A percentile compares a stretch with the other conserved stretches of the same genome.
These are phyloP conservation scores for Ibidorhyncha struthersii DNA, from an alignment of 2,113 vertebrate species.

Conservation along the genomic window DNA sequence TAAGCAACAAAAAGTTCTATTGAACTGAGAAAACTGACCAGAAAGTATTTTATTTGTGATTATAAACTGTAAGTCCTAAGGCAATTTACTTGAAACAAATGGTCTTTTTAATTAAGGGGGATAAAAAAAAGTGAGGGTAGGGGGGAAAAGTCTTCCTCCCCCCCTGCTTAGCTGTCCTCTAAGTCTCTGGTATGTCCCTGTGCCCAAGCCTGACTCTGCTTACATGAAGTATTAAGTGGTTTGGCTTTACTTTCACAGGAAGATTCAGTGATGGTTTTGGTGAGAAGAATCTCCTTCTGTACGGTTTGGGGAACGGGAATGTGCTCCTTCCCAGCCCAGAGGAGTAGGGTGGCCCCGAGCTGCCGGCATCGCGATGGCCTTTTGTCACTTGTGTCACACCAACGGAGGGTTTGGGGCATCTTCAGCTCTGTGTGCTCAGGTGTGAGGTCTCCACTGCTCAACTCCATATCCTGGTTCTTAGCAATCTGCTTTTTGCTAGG, in stretches of 20 bases:
- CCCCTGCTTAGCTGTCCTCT: neutral
- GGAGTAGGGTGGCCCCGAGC: neutral
- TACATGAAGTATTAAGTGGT: neutral
- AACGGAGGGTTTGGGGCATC: neutral
- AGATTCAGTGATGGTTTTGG: neutral
- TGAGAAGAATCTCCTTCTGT: neutral
- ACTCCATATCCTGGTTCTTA: neutral
- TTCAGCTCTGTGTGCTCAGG: neutral
- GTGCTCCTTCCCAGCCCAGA: neutral
- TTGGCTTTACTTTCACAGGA: neutral
- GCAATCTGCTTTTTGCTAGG: neutral
- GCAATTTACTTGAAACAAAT: slow-evolving; percentile 67
- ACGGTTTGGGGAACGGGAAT: neutral
- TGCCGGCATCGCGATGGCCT: neutral
- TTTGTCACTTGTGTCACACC: neutral
- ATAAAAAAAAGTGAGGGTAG: neutral
- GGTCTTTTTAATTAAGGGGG: slow-evolving; percentile 25
- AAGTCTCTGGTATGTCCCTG: neutral
- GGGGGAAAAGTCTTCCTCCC: neutral
- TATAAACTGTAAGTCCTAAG: slow-evolving; percentile 63
- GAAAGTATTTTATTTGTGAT: slow-evolving; percentile 70
- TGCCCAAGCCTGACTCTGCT: neutral
- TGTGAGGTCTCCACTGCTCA: neutral
- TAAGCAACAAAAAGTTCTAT: slow-evolving; percentile 76
- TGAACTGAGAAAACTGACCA: slow-evolving; percentile 51